Percentiles rank a stretch among this genome's conserved stretches.
Conservation (phyloP, 2,113 vertebrate genomes). For the Montifringilla adamsi region DNA sequence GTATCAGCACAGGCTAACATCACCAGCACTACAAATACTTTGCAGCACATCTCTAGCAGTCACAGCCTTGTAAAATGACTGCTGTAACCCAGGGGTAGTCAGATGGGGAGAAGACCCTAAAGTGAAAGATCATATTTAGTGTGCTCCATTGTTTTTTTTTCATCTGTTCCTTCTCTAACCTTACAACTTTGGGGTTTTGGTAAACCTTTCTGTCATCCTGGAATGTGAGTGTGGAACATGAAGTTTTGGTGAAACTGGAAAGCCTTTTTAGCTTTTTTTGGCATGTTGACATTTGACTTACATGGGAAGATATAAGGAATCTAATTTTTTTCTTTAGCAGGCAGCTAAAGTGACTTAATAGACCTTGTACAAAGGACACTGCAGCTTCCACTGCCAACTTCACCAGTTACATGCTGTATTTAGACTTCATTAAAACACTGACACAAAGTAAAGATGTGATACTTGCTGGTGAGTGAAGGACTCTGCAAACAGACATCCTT, state of each 20-base stretch:
- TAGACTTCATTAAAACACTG: background rate
- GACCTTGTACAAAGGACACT: background rate
- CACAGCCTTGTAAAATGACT: background rate
- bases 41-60: background rate
- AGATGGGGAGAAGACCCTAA: background rate
- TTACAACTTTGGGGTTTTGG: background rate
- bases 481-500: background rate
- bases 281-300: background rate
- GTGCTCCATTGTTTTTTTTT: background rate
- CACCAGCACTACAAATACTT: background rate
- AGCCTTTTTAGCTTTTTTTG: background rate
- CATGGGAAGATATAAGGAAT: background rate
- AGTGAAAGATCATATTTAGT: background rate
- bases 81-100: background rate
- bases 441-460: background rate
- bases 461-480: background rate
- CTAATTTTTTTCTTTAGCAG: background rate
- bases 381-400: background rate
- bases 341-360: background rate
- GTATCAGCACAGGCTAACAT: background rate
- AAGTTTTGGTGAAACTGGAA: background rate
- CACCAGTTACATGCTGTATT: background rate
- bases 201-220: background rate
- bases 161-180: background rate
- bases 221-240: background rate